Percentiles rank a stretch among this genome's conserved stretches.
Evolutionary conservation across 1,140 invertebrate genomes (phyloP).

Genomic region (Drosophila truncata): DNA sequence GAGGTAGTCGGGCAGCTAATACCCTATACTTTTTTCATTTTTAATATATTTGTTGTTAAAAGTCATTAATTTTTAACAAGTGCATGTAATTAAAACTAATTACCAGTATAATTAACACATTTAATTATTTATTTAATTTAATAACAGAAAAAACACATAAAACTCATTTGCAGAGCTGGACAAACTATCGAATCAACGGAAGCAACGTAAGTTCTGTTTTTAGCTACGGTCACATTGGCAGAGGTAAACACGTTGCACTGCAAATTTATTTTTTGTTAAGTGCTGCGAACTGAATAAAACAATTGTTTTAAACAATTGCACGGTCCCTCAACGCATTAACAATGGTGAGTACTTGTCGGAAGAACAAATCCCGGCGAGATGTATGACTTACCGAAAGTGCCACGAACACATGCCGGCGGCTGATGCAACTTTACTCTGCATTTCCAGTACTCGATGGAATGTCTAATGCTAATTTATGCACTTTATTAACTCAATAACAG

Average conservation of each 20-base stretch:
- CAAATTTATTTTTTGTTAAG: conserved; percentile 25
- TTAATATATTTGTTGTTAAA: background rate
- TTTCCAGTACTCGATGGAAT: background rate
- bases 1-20: background rate
- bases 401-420: conserved; percentile 37
- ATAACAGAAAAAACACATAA: too few relatives aligned
- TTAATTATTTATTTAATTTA: too few relatives aligned
- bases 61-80: too few relatives aligned
- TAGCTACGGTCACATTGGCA: conserved; percentile 4
- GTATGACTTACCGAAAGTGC: conserved; percentile 4
- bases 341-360: conserved; percentile 50
- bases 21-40: background rate
- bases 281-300: conserved; percentile 30
- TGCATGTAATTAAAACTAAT: too few relatives aligned
- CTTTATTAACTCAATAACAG: conserved; percentile 20
- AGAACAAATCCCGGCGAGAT: background rate
- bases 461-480: background rate
- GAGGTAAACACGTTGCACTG: conserved; percentile 77
- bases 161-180: too few relatives aligned
- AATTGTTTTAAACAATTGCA: conserved; percentile 56
- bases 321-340: background rate
- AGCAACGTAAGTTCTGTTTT: fast-evolving
- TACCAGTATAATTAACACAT: too few relatives aligned
- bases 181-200: background rate
- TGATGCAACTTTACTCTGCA: conserved; percentile 28